Evolutionary conservation across 2,113 vertebrate species (phyloP).

Genomic region (Elephas maximus): DNA sequence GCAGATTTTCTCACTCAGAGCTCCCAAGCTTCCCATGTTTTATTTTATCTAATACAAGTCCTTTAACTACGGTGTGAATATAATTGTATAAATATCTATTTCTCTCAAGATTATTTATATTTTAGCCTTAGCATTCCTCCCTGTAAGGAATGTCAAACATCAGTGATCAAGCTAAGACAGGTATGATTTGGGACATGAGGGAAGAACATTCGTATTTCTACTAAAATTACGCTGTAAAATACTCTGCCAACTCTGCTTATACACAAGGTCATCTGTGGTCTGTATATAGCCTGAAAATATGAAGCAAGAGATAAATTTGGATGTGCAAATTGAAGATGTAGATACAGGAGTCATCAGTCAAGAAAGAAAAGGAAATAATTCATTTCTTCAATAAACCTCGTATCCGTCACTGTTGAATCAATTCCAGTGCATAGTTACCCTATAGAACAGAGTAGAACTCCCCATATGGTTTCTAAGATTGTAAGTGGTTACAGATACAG

Average conservation of each 20-base stretch:
- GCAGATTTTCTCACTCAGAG: not conserved
- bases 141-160: conserved; percentile 37
- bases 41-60: not conserved
- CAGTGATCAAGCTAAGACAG: not conserved
- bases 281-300: not conserved
- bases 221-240: not conserved
- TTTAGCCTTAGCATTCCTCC: conserved; percentile 25
- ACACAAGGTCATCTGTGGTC: not conserved
- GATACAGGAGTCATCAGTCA: not conserved
- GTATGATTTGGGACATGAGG: not conserved
- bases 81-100: not conserved
- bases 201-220: not conserved
- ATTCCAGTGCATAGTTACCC: too few relatives aligned
- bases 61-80: not conserved
- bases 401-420: too few relatives aligned
- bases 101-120: conserved; percentile 33
- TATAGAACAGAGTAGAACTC: too few relatives aligned
- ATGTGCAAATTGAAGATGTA: not conserved
- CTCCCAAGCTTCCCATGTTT: not conserved
- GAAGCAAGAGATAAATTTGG: not conserved
- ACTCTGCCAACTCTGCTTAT: not conserved
- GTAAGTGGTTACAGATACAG: too few relatives aligned
- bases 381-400: not conserved
- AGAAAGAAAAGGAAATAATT: not conserved
- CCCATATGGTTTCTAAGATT: too few relatives aligned